These are phyloP conservation scores for Gorsachius magnificus DNA, from an alignment of 2,797 vertebrate species.

Conservation along the genomic window DNA sequence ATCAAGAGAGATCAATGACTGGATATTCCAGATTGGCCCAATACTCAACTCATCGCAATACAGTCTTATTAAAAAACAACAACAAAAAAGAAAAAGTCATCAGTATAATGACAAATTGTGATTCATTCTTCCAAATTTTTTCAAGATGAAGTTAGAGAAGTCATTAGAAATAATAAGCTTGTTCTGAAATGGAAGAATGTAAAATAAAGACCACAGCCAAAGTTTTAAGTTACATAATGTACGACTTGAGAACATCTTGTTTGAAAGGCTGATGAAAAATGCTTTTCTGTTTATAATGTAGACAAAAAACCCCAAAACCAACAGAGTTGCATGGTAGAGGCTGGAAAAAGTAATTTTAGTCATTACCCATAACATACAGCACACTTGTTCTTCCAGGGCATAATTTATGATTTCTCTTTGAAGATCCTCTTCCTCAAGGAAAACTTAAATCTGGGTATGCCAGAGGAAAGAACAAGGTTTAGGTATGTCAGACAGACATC, in stretches of 20 bases:
- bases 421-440: neutral
- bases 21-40: neutral
- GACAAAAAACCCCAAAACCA: neutral
- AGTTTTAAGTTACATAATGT: rapidly evolving
- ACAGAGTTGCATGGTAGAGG: rapidly evolving
- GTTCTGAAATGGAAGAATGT: neutral
- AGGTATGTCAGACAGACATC: neutral
- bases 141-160: neutral
- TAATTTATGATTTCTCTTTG: neutral
- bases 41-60: neutral
- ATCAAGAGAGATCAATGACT: neutral
- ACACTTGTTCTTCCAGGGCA: neutral
- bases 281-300: neutral
- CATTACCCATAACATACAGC: neutral
- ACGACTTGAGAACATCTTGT: neutral
- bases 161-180: neutral
- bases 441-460: neutral
- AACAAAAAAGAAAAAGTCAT: neutral
- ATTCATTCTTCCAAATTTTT: neutral
- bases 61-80: neutral
- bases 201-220: neutral
- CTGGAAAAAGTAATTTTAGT: neutral
- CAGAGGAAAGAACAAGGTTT: neutral
- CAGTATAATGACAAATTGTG: neutral
- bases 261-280: neutral